phyloP scores from a whole-genome alignment of 2,888 invertebrate genomes.

The Buathra laborator region DNA sequence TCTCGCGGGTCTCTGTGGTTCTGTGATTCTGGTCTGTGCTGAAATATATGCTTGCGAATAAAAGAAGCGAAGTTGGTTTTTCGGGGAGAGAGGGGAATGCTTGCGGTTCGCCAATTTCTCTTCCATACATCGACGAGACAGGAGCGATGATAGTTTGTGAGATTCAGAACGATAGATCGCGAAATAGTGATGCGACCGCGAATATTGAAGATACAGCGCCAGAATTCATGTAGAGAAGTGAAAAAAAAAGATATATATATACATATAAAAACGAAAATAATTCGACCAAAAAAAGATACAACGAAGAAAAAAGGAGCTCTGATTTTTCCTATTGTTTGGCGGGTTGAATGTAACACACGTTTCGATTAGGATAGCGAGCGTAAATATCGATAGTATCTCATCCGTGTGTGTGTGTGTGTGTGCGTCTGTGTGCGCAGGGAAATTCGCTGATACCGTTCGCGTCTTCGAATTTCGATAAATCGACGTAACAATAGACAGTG shows the following conservation, averaged over 20 bases:
- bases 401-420: neutral
- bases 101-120: slow-evolving; percentile 38
- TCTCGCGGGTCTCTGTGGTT: slow-evolving; percentile 11
- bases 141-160: neutral
- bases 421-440: neutral
- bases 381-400: slow-evolving; percentile 1
- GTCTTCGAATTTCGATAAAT: slow-evolving; percentile 67
- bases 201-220: neutral
- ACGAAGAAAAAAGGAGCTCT: slow-evolving; percentile 22
- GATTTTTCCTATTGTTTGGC: slow-evolving; percentile 57
- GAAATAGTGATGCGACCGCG: neutral
- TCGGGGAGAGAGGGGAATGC: neutral
- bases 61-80: slow-evolving; percentile 10
- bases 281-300: slow-evolving; percentile 11
- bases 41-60: slow-evolving; percentile 11
- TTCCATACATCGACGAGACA: slow-evolving; percentile 14
- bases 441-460: slow-evolving; percentile 47
- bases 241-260: neutral
- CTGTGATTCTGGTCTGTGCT: slow-evolving; percentile 3
- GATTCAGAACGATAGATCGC: slow-evolving; percentile 12
- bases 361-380: slow-evolving; percentile 27
- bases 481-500: slow-evolving; percentile 56
- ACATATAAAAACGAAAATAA: slow-evolving; percentile 6
- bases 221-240: neutral
- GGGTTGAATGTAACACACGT: slow-evolving; percentile 29